Evolutionary conservation across 2,797 vertebrate genomes (phyloP), one percentile per base, ranked within the genome.

Genomic region (Acipenser oxyrinchus): DNA sequence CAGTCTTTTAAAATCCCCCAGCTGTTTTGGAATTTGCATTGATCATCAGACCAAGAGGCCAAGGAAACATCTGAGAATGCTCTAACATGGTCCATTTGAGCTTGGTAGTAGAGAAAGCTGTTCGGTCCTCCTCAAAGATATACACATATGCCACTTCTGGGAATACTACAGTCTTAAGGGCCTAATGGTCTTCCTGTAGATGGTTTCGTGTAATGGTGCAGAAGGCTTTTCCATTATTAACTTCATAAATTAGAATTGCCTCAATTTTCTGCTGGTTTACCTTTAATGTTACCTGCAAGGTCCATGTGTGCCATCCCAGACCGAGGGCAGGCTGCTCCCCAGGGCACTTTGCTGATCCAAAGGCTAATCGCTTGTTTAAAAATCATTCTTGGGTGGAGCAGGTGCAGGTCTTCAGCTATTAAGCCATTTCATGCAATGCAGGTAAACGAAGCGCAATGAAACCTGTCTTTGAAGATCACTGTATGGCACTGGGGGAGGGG

Each of bases 291-390:
- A 69, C 66, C 68, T 64, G 15, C 9, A 4, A 50, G 72, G 63
- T 71, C 76, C 55, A 58, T 58, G 12, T 10, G 55, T 4, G 12
- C 55, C 2, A 13, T 58, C 71, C 63, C 51, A 62, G 66, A 53
- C 62, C 71, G 75, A 63, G 65, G 68, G 69, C 50, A 74, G 69
- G 74, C 67, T 66, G 10, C 70, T 48, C 65, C 78, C 82, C 51
- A 10, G 67, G 71, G 79, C 79, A 60, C 57, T 10, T 12, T n/a
- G 60, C 72, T 77, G 84, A 83, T 83, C 74, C 74, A 75, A 72
- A 70, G 81, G 80, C 80, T 89, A 87, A 89, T 85, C 83, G 81
- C 77, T 79, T 82, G 78, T 86, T 37, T 82, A 78, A 58, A 65
- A 60, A 62, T 58, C 64, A 58, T 75, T 69, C 71, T 65, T 78